A percentile compares a stretch with the other conserved stretches of the same genome.
Evolutionary conservation across 2,113 vertebrate genomes (phyloP).

Genomic region (Conger conger): DNA sequence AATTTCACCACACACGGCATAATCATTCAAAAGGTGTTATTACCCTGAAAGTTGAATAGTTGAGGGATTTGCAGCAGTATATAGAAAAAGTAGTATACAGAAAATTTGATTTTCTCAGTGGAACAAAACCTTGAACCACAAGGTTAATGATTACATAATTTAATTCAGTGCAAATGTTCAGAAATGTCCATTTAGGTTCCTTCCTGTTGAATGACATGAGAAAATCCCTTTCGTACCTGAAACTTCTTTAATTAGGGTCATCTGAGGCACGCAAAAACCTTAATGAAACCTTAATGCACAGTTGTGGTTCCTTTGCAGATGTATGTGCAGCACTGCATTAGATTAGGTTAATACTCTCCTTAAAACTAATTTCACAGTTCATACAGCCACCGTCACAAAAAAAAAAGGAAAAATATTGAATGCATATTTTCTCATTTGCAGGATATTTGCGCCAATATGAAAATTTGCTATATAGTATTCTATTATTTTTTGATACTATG

Average conservation of each 20-base stretch:
- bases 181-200: background rate
- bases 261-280: slow-evolving; percentile 55
- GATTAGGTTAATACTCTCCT: background rate
- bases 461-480: background rate
- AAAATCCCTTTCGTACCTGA: slow-evolving; percentile 23
- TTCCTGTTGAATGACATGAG: background rate
- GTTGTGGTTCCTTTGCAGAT: slow-evolving; percentile 31
- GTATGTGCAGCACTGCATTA: background rate
- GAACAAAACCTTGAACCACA: no score
- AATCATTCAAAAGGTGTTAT: no score
- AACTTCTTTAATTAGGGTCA: slow-evolving; percentile 47
- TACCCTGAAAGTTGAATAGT: no score
- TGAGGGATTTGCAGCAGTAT: no score
- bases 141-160: background rate
- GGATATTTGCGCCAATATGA: background rate
- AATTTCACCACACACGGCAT: no score
- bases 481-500: background rate
- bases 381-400: slow-evolving; percentile 2
- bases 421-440: background rate
- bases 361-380: slow-evolving; percentile 52
- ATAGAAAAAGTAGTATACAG: no score
- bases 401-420: background rate
- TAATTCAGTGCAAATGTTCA: background rate
- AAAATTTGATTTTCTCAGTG: no score
- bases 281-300: slow-evolving; percentile 31